Evolutionary conservation across 1,140 invertebrate genomes (phyloP), one percentile per base, ranked within the genome.

Genomic region (Pteromalus puparum): DNA sequence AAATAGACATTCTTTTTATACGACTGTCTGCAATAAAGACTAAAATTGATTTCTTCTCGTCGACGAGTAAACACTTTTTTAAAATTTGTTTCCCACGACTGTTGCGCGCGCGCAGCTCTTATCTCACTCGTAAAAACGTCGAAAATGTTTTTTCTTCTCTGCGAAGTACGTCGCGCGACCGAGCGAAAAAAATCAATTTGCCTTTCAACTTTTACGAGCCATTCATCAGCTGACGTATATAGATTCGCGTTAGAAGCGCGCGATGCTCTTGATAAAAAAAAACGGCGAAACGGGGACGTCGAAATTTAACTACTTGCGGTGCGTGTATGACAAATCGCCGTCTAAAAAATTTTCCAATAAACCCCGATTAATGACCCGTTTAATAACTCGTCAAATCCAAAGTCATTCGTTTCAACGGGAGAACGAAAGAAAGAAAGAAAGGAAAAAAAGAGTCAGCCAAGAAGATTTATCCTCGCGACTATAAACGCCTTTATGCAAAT

Each of bases 91-190:
- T 61, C 53, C 26, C 67, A 70, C 67, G 28, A n/a, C 67, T 7
- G 24, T 26, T 10, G n/a, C n/a, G 67, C 24, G 13, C 7, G 67
- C 67, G 18, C 9, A 68, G 5, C 10, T n/a, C 67, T 70, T 70
- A 70, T 70, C 67, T 10, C 28, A 18, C 67, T 70, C 67, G 67
- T 70, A 70, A 70, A 70, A n/a, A 26, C 67, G 24, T 70, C 28
- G 26, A 30, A 30, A 70, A 30, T 28, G 24, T 28, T 13, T 13
- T 70, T 70, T 70, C 21, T 28, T 28, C 26, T 12, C 26, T 0
- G 38, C 1, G 10, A 42, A 42, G 38, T 70, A 2, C n/a, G 67
- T n/a, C 26, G 24, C 67, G 18, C 38, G 18, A 15, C 18, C 48
- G 48, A 53, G 48, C 18, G 48, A 21, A 53, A 61, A 61, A 61